Evolutionary conservation across 2,113 vertebrate genomes (phyloP).

Genomic region (Motacilla tschutschensis): DNA sequence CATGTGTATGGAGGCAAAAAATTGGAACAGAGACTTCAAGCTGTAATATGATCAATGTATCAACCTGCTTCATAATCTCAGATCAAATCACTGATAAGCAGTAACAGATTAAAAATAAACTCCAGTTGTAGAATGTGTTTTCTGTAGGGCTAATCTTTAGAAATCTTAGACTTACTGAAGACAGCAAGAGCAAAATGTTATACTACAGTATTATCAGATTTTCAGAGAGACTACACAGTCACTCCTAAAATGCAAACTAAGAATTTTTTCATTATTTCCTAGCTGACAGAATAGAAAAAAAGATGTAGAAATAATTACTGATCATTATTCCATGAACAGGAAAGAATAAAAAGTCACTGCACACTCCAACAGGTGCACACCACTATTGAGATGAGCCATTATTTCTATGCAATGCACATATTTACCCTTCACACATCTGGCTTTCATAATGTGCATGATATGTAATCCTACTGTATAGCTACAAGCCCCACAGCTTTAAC

Average conservation of each 20-base stretch:
- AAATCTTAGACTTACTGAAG: neutral
- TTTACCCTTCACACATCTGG: neutral
- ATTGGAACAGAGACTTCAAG: neutral
- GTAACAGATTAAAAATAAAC: neutral
- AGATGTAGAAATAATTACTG: neutral
- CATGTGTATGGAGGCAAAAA: neutral
- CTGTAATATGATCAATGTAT: neutral
- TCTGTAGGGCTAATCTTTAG: constrained; percentile 9
- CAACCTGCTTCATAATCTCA: constrained; percentile 12
- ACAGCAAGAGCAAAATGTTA: neutral
- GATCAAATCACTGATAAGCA: neutral
- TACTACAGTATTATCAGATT: neutral
- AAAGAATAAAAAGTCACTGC: neutral
- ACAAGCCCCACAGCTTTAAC: neutral
- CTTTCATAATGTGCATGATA: neutral
- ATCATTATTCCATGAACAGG: neutral
- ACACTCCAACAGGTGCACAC: neutral
- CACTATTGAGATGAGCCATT: neutral
- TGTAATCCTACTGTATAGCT: neutral
- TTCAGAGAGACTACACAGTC: neutral
- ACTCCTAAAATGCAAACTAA: neutral
- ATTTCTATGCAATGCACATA: neutral
- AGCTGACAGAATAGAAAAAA: neutral
- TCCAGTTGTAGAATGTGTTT: neutral
- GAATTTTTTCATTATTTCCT: neutral